Conservation (phyloP, 2,888 invertebrate species). For the Rhingia rostrata region DNA sequence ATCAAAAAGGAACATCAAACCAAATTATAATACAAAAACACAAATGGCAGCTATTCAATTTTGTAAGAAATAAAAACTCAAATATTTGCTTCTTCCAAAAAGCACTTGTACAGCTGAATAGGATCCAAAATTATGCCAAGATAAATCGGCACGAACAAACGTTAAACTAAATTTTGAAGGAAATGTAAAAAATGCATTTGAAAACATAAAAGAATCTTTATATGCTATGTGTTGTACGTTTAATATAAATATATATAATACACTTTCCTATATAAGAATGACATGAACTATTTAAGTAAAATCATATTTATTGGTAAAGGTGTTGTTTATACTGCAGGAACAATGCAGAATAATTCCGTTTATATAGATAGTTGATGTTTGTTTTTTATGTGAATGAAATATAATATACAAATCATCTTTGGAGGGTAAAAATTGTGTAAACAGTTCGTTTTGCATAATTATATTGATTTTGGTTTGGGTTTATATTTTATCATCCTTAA, state of each 20-base stretch:
- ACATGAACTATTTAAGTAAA: not conserved
- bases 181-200: slow-evolving; percentile 31
- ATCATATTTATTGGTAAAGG: slow-evolving; percentile 50
- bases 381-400: slow-evolving; percentile 8
- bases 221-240: slow-evolving; percentile 61
- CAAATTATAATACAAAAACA: slow-evolving; percentile 37
- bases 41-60: slow-evolving; percentile 65
- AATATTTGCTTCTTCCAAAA: slow-evolving; percentile 53
- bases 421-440: slow-evolving; percentile 3
- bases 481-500: slow-evolving; percentile 8
- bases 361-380: slow-evolving; percentile 68
- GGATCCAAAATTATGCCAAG: slow-evolving; percentile 60
- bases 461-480: slow-evolving; percentile 8
- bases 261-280: slow-evolving; percentile 33
- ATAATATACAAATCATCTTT: slow-evolving; percentile 11
- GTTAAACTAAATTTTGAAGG: slow-evolving; percentile 17
- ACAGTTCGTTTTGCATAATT: slow-evolving; percentile 1
- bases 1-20: slow-evolving; percentile 30
- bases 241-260: slow-evolving; percentile 39
- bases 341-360: slow-evolving; percentile 20
- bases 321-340: slow-evolving; percentile 42
- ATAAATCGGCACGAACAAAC: slow-evolving; percentile 35
- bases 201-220: slow-evolving; percentile 12
- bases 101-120: slow-evolving; percentile 73
- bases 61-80: slow-evolving; percentile 46